Conservation (phyloP, 2,113 vertebrate species). For the Amblyornis subalaris region DNA sequence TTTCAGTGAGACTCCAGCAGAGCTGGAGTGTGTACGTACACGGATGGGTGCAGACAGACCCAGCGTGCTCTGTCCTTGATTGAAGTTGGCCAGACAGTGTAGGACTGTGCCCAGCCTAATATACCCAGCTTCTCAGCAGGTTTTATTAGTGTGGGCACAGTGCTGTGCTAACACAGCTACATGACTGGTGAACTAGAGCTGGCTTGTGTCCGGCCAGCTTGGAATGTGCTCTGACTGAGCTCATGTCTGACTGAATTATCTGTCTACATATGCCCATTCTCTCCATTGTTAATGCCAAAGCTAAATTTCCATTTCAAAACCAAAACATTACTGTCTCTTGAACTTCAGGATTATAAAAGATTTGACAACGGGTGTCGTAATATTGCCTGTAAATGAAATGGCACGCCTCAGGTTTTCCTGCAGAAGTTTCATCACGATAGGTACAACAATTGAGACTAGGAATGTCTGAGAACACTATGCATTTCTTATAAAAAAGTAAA, state of each 20-base stretch:
- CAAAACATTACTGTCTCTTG: background rate
- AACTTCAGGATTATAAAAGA: background rate
- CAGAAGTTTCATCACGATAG: background rate
- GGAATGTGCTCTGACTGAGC: conserved; percentile 38
- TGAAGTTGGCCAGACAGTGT: conserved; percentile 44
- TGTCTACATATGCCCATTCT: conserved; percentile 13
- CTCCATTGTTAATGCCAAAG: conserved; percentile 16
- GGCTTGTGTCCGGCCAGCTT: background rate
- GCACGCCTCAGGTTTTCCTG: background rate
- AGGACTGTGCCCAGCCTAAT: background rate
- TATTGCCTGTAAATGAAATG: background rate
- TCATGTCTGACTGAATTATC: conserved; percentile 51
- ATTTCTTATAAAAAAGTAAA: background rate
- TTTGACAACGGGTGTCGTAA: background rate
- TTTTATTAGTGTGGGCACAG: conserved; percentile 31
- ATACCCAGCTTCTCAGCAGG: background rate
- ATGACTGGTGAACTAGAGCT: background rate
- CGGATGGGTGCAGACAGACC: background rate
- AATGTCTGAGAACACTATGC: background rate
- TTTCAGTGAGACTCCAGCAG: background rate
- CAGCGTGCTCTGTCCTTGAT: background rate
- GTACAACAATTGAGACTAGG: background rate
- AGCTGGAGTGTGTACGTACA: background rate
- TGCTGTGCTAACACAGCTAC: background rate
- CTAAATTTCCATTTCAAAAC: conserved; percentile 9